Evolutionary conservation across 2,797 vertebrate species (phyloP), one percentile per base, ranked within the genome.

Genomic region (Helarctos malayanus): DNA sequence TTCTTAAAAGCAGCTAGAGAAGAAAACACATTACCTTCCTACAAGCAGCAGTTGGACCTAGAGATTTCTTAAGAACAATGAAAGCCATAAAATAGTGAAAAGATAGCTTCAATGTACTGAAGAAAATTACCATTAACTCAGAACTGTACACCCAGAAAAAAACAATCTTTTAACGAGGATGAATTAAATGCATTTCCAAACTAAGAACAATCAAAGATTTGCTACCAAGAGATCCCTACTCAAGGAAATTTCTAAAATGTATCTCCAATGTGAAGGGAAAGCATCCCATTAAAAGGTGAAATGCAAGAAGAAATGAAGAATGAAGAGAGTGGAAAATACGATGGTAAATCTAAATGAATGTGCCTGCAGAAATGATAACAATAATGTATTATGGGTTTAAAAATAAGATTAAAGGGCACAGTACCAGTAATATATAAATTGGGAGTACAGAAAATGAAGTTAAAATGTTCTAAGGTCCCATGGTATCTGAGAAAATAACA

Each of bases 401-500:
- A 81, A 59, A 41, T 32, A 71, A 29, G 25, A 71, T 59, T 54
- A 71, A 88, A 87, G 45, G 71, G 35, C n/a, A 32, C 54, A 71
- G 32, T 23, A 68, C 8, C 59, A 93, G 19, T 80, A 81, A 88
- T n/a, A 88, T 14, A 41, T 61, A 88, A 71, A 71, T 32, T n/a
- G 45, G n/a, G 14, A 80, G 2, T 54, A 35, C 65, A 73, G 7
- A 89, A 88, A 81, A 63, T 54, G 23, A 71, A 71, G 35, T 89
- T 49, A 61, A 25, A 63, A 81, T 45, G 54, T 61, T 68, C 65
- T 52, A 73, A 81, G 56, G 45, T 25, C 41, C 27, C 49, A 27
- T 45, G 54, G n/a, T 32, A 38, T 94, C 65, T 73, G 76, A 88
- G 73, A 80, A 93, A 84, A 92, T 27, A 65, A 13, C 59, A 81